Base-by-base conservation (phyloP, 2,888 invertebrate genomes). In the Hyppa rectilinea region DNA sequence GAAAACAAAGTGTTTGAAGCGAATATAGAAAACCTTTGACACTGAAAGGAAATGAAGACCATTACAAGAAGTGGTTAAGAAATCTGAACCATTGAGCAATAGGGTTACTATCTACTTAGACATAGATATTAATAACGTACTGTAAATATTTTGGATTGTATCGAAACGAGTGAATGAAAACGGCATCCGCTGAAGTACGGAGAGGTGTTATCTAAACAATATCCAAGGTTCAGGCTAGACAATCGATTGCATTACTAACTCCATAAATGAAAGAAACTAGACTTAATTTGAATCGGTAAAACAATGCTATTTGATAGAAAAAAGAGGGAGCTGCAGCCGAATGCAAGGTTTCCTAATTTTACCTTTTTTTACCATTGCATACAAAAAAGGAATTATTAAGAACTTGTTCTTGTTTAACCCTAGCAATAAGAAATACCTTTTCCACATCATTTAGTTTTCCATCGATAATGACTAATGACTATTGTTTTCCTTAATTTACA, bases 401-500 rank as follows among this genome's bases (percentile, higher is more conserved):
- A 17, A n/a, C 34, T 10, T n/a, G 26, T 62, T 31, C 23, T 56
- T n/a, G 40, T 45, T 14, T 45, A 34, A 59, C 40, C 23, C 20
- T 45, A 26, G 4, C 38, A 38, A 2, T 62, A 17, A n/a, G n/a
- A 14, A 14, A 14, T 50, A 23, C 2, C 4, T 36, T 38, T 36
- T 23, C 47, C 38, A 12, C 29, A 47, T 45, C 0, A 40, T 31
- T 43, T 71, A 50, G 65, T 60, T 4, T 31, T 9, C 20, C 61
- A 56, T 71, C 31, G 49, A 70, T 77, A 45, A 56, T 63, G 49
- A 63, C 52, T 47, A 75, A 55, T 71, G 31, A 20, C 23, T 58
- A 69, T 74, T 73, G 75, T 81, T 83, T 82, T 83, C 74, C 82
- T 85, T 75, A 56, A 78, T 82, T 84, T 81, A 73, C 79, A 82